Conservation (phyloP, 2,888 invertebrate species). For the Napeogenes sylphis region DNA sequence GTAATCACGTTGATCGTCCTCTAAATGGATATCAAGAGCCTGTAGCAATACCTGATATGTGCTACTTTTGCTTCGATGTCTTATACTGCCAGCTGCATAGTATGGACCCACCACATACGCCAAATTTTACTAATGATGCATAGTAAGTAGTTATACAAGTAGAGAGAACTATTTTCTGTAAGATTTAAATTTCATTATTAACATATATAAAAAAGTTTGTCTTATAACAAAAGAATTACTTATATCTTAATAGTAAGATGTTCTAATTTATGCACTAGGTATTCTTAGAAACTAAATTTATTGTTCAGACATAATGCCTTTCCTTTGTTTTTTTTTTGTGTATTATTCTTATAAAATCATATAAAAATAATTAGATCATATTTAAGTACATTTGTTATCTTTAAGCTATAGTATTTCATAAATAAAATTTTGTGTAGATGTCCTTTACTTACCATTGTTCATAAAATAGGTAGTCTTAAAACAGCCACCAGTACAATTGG, state of each 20-base stretch:
- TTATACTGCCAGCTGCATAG: constrained; percentile 96
- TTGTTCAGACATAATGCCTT: not conserved
- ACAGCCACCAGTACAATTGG: no score
- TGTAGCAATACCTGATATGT: constrained; percentile 96
- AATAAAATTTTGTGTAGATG: no score
- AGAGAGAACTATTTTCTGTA: not conserved
- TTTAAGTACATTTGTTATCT: no score
- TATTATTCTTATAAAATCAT: no score
- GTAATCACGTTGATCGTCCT: constrained; percentile 78
- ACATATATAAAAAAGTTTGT: not conserved
- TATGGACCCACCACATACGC: constrained; percentile 93
- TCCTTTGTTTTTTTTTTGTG: no score
- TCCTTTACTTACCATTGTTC: no score
- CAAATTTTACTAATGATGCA: constrained; percentile 95
- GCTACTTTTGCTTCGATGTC: constrained; percentile 99
- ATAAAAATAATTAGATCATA: no score
- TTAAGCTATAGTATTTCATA: no score
- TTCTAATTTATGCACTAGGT: not conserved
- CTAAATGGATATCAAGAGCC: constrained; percentile 72
- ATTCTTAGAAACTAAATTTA: not conserved
- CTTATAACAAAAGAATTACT: constrained; percentile 1
- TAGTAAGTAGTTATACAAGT: constrained; percentile 83
- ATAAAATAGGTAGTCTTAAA: no score
- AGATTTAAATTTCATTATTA: not conserved
- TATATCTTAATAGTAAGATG: not conserved